phyloP scores from a whole-genome alignment of 2,888 invertebrate species.

The Ernsta delagoae region DNA sequence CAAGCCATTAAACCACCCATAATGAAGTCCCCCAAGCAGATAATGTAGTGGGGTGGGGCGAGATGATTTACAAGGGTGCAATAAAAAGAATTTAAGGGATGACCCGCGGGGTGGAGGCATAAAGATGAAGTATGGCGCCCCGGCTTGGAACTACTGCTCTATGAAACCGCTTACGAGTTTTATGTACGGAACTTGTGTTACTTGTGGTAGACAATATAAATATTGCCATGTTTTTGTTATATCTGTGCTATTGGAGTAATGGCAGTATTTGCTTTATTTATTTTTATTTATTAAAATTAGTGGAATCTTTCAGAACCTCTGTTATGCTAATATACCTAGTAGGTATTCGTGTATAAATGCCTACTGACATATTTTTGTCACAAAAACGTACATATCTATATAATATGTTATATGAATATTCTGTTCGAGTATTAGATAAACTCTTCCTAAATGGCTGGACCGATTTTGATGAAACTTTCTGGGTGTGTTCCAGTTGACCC shows the following conservation, averaged over 20 bases:
- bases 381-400: too few relatives aligned
- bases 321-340: too few relatives aligned
- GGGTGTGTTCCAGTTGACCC: too few relatives aligned
- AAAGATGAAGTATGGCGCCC: conserved; percentile 76
- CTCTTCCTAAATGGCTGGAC: too few relatives aligned
- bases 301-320: too few relatives aligned
- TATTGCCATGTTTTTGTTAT: neutral
- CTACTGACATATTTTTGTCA: too few relatives aligned
- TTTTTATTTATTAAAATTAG: too few relatives aligned
- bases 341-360: too few relatives aligned
- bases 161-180: conserved; percentile 15
- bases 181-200: conserved; percentile 22
- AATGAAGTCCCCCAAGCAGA: conserved; percentile 83
- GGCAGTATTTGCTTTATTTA: too few relatives aligned
- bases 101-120: conserved; percentile 67
- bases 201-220: neutral
- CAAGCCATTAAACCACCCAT: conserved; percentile 84
- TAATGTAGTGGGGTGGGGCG: conserved; percentile 83
- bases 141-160: conserved; percentile 55
- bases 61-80: conserved; percentile 68
- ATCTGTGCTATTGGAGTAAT: neutral
- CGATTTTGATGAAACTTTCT: too few relatives aligned
- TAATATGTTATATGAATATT: too few relatives aligned
- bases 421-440: too few relatives aligned
- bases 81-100: conserved; percentile 60